Conservation (phyloP, 2,888 invertebrate species). For the Ferdinandea cuprea region DNA sequence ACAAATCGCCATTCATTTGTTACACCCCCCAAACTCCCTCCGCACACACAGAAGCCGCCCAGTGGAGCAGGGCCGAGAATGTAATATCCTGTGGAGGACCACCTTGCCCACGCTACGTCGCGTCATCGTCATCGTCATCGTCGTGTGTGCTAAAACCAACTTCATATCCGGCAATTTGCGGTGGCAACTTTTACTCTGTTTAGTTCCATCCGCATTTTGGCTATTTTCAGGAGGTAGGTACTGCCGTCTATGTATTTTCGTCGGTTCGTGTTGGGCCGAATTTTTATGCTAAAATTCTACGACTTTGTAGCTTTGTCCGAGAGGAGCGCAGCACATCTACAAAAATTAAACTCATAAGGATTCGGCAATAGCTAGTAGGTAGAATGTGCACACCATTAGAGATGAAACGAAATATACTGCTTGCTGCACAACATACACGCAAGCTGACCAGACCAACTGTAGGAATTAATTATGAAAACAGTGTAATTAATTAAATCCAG, state of each 20-base stretch:
- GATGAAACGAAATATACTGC: background rate
- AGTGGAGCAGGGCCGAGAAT: conserved; percentile 39
- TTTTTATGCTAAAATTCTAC: conserved; percentile 43
- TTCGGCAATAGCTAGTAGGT: background rate
- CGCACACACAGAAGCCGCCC: background rate
- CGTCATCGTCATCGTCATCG: too few relatives aligned
- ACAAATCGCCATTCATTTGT: conserved; percentile 66
- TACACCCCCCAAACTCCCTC: conserved; percentile 37
- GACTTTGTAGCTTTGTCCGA: conserved; percentile 33
- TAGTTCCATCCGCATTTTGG: conserved; percentile 1
- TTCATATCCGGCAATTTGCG: conserved; percentile 69
- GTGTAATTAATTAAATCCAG: conserved; percentile 63
- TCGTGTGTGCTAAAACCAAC: conserved; percentile 45
- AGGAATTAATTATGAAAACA: conserved; percentile 66
- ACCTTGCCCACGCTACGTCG: background rate
- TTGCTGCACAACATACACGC: conserved; percentile 10
- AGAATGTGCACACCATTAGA: conserved; percentile 9
- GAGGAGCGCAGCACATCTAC: background rate
- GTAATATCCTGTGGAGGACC: conserved; percentile 30
- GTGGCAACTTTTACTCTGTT: conserved; percentile 42
- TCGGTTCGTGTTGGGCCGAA: conserved; percentile 29
- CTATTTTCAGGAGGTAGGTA: conserved; percentile 54
- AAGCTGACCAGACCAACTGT: conserved; percentile 39
- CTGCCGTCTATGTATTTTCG: conserved; percentile 39
- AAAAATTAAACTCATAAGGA: conserved; percentile 12